phyloP scores from a whole-genome alignment of 2,888 invertebrate species.

The Microctonus hyperodae region DNA sequence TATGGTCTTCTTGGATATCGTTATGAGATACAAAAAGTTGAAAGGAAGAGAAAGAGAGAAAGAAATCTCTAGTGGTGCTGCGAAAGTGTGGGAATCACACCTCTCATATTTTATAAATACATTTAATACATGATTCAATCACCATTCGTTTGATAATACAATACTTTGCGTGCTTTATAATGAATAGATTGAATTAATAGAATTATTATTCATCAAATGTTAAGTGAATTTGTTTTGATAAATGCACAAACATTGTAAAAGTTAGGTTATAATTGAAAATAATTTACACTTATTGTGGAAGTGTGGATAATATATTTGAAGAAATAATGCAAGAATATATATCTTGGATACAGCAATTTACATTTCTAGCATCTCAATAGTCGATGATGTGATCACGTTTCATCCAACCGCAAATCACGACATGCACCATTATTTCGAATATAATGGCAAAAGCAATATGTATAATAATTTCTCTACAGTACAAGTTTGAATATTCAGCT shows the following conservation, averaged over 20 bases:
- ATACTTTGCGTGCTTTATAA: too few species aligned
- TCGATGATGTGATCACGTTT: constrained; percentile 44
- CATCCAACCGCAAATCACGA: constrained; percentile 54
- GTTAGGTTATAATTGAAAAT: too few species aligned
- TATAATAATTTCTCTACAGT: not conserved
- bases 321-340: not conserved
- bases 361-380: not conserved
- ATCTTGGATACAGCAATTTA: constrained; percentile 11
- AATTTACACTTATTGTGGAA: too few species aligned
- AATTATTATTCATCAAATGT: too few species aligned
- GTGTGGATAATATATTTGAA: too few species aligned
- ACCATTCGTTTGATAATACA: too few species aligned
- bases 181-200: too few species aligned
- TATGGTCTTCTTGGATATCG: constrained; percentile 7
- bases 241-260: too few species aligned
- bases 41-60: constrained; percentile 29
- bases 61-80: constrained; percentile 19
- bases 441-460: constrained; percentile 2
- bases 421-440: constrained; percentile 46
- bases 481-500: constrained; percentile 35
- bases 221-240: too few species aligned
- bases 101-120: constrained; percentile 21
- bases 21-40: not conserved
- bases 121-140: not conserved
- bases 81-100: constrained; percentile 34